These are phyloP conservation scores for Osmerus eperlanus DNA, from an alignment of 2,113 vertebrate genomes.

Conservation along the genomic window DNA sequence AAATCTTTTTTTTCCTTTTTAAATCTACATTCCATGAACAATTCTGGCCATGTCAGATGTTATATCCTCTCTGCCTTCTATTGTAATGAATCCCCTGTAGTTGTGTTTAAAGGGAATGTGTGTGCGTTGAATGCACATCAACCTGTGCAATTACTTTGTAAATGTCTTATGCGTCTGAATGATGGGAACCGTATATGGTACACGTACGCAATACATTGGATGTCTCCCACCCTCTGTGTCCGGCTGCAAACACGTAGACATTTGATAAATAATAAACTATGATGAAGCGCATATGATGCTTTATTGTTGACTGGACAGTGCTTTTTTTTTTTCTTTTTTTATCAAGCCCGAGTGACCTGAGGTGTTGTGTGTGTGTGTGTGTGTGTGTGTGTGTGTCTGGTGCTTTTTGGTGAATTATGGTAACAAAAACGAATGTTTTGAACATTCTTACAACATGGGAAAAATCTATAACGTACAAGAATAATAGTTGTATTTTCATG, in stretches of 20 bases:
- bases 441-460: no score
- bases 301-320: background rate
- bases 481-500: no score
- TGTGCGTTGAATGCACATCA: slow-evolving; percentile 68
- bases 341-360: no score
- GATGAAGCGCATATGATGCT: slow-evolving; percentile 47
- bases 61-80: slow-evolving; percentile 63
- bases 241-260: slow-evolving; percentile 56
- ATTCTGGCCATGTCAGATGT: slow-evolving; percentile 71
- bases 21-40: slow-evolving; percentile 63
- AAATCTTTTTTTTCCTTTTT: slow-evolving; percentile 34
- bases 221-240: slow-evolving; percentile 56
- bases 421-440: no score
- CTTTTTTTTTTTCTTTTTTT: no score
- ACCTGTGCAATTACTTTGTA: slow-evolving; percentile 75
- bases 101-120: slow-evolving; percentile 78
- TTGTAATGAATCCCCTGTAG: slow-evolving; percentile 55
- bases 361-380: no score
- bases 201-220: slow-evolving; percentile 48
- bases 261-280: slow-evolving; percentile 72
- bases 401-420: no score
- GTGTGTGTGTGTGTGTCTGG: no score
- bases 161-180: slow-evolving; percentile 64
- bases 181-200: slow-evolving; percentile 62
- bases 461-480: no score